Conservation (phyloP, 2,888 invertebrate genomes). For the Leptarthrus brevirostris region DNA sequence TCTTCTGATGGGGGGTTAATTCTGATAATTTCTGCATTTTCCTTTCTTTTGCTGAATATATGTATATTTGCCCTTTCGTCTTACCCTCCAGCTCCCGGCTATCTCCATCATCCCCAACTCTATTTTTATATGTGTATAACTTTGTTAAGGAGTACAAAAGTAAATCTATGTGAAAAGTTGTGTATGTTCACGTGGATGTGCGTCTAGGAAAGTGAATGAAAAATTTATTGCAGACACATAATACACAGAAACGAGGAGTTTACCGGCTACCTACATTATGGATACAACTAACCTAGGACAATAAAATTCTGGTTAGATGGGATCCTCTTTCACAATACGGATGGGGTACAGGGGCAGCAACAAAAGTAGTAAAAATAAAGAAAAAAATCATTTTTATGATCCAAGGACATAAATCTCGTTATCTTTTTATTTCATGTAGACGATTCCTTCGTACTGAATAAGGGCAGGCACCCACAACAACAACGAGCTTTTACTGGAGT, state of each 20-base stretch:
- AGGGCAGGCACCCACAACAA: background rate
- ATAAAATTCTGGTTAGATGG: slow-evolving; percentile 57
- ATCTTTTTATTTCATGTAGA: slow-evolving; percentile 57
- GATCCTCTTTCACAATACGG: no score
- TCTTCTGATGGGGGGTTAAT: slow-evolving; percentile 37
- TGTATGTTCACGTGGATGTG: slow-evolving; percentile 44
- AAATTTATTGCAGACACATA: slow-evolving; percentile 55
- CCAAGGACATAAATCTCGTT: slow-evolving; percentile 67
- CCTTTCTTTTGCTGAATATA: slow-evolving; percentile 48
- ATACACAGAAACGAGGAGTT: slow-evolving; percentile 39
- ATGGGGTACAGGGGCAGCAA: slow-evolving; percentile 53
- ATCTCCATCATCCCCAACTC: background rate
- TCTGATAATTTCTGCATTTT: slow-evolving; percentile 50
- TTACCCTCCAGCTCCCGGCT: background rate
- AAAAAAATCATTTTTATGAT: slow-evolving; percentile 65
- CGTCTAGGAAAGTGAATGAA: slow-evolving; percentile 53
- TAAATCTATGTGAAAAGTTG: slow-evolving; percentile 43
- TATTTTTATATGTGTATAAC: slow-evolving; percentile 45
- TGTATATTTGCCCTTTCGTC: slow-evolving; percentile 33
- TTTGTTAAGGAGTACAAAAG: slow-evolving; percentile 47
- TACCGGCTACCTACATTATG: slow-evolving; percentile 43
- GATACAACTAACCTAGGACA: slow-evolving; percentile 58
- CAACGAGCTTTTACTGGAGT: slow-evolving; percentile 31
- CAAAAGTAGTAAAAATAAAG: slow-evolving; percentile 60
- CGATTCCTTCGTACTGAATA: slow-evolving; percentile 12